A percentile compares a stretch with the other conserved stretches of the same genome.
These are phyloP conservation scores for Stegana nigrithorax DNA, from an alignment of 2,888 invertebrate genomes.

Conservation along the genomic window DNA sequence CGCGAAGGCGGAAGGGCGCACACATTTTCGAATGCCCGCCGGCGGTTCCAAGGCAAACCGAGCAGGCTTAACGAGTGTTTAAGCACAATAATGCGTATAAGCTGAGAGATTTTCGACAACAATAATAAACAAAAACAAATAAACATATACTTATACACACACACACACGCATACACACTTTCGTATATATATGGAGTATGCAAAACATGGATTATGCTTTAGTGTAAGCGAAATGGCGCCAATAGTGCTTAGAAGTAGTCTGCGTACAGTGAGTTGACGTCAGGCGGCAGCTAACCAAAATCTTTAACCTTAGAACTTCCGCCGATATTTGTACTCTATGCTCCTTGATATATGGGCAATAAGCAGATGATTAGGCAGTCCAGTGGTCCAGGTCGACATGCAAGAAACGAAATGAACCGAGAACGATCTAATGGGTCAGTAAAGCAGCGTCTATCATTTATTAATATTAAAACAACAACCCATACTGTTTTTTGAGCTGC, in stretches of 20 bases:
- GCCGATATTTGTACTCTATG: too few species aligned
- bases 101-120: slow-evolving; percentile 47
- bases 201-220: neutral
- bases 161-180: slow-evolving; percentile 33
- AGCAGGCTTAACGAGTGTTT: neutral
- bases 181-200: neutral
- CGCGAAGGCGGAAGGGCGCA: neutral
- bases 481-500: too few species aligned
- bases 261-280: too few species aligned
- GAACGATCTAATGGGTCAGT: too few species aligned
- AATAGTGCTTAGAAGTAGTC: slow-evolving; percentile 13
- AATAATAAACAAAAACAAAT: slow-evolving; percentile 27
- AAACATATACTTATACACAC: neutral
- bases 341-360: too few species aligned
- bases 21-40: slow-evolving; percentile 30
- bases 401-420: too few species aligned
- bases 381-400: too few species aligned
- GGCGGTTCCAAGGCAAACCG: slow-evolving; percentile 21
- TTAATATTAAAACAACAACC: too few species aligned
- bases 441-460: too few species aligned
- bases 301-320: too few species aligned
- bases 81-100: slow-evolving; percentile 30
- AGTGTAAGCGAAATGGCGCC: neutral
- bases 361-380: too few species aligned
- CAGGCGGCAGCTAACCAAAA: too few species aligned